A percentile compares a stretch with the other conserved stretches of the same genome.
Evolutionary conservation across 2,888 invertebrate species (phyloP).

Genomic region (Callinectes sapidus): DNA sequence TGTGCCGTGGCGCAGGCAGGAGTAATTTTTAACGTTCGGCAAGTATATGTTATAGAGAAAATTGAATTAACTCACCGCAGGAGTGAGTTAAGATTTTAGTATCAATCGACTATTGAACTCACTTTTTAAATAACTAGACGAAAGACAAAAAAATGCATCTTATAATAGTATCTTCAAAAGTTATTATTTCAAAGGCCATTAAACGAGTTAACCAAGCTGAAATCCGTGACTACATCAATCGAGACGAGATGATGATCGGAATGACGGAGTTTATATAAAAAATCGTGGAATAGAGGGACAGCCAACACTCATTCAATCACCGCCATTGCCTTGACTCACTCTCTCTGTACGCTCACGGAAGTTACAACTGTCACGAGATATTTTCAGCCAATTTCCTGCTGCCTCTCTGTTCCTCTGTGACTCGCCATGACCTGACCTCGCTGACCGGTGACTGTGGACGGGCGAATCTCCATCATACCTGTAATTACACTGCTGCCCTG

Average conservation of each 20-base stretch:
- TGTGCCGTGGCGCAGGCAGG: not conserved
- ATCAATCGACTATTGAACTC: too few species aligned
- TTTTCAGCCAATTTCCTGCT: not conserved
- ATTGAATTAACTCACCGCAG: too few species aligned
- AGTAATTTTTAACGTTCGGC: not conserved
- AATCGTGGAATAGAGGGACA: not conserved
- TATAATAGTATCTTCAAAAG: not conserved
- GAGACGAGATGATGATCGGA: too few species aligned
- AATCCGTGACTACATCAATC: too few species aligned
- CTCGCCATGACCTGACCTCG: not conserved
- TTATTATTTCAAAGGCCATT: too few species aligned
- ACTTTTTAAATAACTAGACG: too few species aligned
- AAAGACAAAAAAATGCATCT: not conserved
- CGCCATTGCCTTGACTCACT: not conserved
- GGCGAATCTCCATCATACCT: constrained; percentile 1
- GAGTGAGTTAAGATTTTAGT: too few species aligned
- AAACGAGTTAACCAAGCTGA: too few species aligned
- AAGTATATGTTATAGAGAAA: not conserved
- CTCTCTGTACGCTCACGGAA: not conserved
- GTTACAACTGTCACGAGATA: not conserved
- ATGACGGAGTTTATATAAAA: not conserved
- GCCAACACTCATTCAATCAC: not conserved
- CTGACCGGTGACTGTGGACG: not conserved
- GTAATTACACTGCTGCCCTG: not conserved
- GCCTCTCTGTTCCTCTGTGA: not conserved